Base-by-base conservation (phyloP, 1,140 invertebrate genomes). In the Drosophila littoralis region DNA sequence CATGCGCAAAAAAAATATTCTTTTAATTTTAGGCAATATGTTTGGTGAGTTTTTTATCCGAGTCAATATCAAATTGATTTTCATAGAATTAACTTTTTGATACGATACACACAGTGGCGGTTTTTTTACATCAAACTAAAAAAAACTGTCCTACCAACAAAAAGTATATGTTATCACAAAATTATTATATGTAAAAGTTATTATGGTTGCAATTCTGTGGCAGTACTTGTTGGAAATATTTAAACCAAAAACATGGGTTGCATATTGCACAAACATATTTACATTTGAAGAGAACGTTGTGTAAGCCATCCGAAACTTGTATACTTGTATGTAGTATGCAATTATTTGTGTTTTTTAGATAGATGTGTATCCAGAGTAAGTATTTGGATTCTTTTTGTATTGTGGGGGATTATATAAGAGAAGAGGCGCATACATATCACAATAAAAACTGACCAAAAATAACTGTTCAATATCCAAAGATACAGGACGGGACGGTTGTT, bases 181-280 rank as follows among this genome's bases (percentile, higher is more conserved):
- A 6, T 2, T 45, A 45, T 10, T 40, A 40, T 40, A 40, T 12
- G 5, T 9, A 52, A 3, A 65, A 35, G 50, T 46, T 8, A 32
- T 33, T 35, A 48, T 35, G 28, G 48, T 35, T 17, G 33, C 2
- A 48, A 17, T 36, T 60, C 42, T 17, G 42, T 48, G 45, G 54
- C 43, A 52, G 50, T 35, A 61, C 36, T 32, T 79, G 59, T 71
- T 76, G 59, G 64, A 76, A 76, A 71, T 83, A 77, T 54, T 22
- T 45, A 64, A 72, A 75, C 67, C 54, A 54, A 57, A 61, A 88
- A 84, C 77, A 59, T 60, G 82, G 74, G 77, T 81, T 90, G 80
- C 83, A 90, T 77, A 77, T 91, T 72, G 77, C 88, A 84, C 88
- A 90, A 91, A 90, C 88, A 89, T 90, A 90, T 90, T 88, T 90